Evolutionary conservation across 2,797 vertebrate species (phyloP).

Genomic region (Limosa lapponica): DNA sequence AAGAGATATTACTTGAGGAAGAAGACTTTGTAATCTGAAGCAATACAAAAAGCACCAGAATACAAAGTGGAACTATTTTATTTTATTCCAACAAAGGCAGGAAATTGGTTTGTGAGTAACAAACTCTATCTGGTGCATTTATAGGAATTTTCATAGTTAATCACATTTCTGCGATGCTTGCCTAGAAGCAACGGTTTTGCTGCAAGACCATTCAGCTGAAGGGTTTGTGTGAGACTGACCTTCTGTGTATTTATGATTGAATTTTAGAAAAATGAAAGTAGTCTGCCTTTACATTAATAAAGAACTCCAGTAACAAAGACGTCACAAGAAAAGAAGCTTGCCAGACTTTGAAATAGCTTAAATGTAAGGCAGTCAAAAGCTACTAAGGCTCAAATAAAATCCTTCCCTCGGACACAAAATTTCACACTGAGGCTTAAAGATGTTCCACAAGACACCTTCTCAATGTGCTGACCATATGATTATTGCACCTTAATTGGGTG

Average conservation of each 20-base stretch:
- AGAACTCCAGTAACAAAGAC: background rate
- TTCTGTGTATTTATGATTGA: background rate
- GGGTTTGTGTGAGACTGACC: background rate
- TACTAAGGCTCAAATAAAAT: background rate
- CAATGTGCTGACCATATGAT: background rate
- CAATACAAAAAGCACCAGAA: background rate
- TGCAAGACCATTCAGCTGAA: background rate
- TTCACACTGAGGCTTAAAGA: constrained; percentile 17
- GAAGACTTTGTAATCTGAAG: background rate
- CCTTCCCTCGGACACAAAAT: background rate
- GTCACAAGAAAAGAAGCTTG: background rate
- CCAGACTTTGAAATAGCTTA: background rate
- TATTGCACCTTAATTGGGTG: background rate
- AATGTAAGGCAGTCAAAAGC: background rate
- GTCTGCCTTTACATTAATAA: background rate
- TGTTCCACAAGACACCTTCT: background rate
- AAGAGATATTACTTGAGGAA: background rate
- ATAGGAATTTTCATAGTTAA: background rate
- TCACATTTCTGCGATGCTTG: background rate
- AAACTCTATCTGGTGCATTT: background rate
- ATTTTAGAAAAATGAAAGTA: background rate
- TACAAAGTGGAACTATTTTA: background rate
- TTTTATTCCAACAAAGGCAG: background rate
- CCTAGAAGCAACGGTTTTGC: background rate
- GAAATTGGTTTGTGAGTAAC: background rate